Evolutionary conservation across 2,888 invertebrate species (phyloP).

Genomic region (Villa cingulata): DNA sequence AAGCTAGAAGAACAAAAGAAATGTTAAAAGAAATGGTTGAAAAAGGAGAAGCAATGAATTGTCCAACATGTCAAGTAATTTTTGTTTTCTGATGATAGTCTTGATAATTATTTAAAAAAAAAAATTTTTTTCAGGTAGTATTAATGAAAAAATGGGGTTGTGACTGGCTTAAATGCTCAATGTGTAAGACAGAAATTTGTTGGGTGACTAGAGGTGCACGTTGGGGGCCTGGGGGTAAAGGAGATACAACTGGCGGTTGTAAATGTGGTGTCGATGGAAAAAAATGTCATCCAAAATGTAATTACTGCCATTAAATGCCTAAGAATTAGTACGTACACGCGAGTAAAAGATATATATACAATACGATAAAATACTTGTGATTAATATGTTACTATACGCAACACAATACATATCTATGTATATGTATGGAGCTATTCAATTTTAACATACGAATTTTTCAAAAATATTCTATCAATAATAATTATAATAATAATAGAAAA

Average conservation of each 20-base stretch:
- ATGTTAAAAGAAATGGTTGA: constrained; percentile 71
- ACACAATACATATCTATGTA: too few species aligned
- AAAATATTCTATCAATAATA: too few species aligned
- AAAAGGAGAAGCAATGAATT: constrained; percentile 72
- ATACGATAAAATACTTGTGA: neutral
- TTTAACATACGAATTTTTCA: too few species aligned
- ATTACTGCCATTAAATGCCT: constrained; percentile 18
- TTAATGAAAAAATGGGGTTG: constrained; percentile 89
- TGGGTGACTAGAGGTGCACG: constrained; percentile 69
- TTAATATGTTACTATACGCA: too few species aligned
- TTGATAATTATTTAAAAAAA: neutral
- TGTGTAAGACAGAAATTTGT: constrained; percentile 88
- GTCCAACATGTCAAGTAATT: constrained; percentile 66
- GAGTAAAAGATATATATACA: neutral
- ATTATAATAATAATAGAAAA: too few species aligned
- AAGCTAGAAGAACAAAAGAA: constrained; percentile 58
- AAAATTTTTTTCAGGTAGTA: constrained; percentile 31
- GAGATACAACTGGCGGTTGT: constrained; percentile 19
- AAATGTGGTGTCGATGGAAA: constrained; percentile 18
- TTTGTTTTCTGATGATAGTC: too few species aligned
- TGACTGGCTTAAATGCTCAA: constrained; percentile 82
- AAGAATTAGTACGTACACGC: too few species aligned
- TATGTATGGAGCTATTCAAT: too few species aligned
- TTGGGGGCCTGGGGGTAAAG: constrained; percentile 20
- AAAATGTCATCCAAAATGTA: constrained; percentile 21